These are phyloP conservation scores for Tenebrio molitor DNA, from an alignment of 1,140 invertebrate genomes.

Conservation along the genomic window DNA sequence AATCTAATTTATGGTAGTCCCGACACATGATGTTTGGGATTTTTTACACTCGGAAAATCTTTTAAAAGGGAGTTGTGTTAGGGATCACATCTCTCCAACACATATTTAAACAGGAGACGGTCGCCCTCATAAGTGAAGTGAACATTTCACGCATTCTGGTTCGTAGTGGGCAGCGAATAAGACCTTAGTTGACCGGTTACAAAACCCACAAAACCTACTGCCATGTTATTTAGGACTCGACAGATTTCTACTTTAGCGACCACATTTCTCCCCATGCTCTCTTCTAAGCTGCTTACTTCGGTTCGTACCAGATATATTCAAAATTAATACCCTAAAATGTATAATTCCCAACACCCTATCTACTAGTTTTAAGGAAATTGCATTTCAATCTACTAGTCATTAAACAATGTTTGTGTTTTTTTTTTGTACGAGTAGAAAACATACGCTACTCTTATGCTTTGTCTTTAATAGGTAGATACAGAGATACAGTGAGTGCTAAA, in stretches of 20 bases:
- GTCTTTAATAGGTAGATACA: too few species aligned
- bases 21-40: too few species aligned
- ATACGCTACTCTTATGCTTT: too few species aligned
- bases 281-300: conserved; percentile 15
- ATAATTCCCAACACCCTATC: not conserved
- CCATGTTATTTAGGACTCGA: not conserved
- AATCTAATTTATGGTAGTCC: too few species aligned
- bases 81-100: not conserved
- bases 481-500: too few species aligned
- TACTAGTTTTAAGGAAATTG: not conserved
- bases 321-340: conserved; percentile 1
- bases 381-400: not conserved
- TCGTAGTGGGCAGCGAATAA: not conserved
- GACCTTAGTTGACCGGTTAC: not conserved
- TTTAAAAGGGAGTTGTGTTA: not conserved
- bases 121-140: conserved; percentile 17
- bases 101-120: conserved; percentile 13
- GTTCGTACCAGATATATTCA: conserved; percentile 11
- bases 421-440: too few species aligned
- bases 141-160: conserved; percentile 23
- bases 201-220: conserved; percentile 29
- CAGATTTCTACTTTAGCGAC: conserved; percentile 12
- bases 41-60: not conserved
- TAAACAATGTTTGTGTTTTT: not conserved
- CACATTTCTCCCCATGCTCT: not conserved